Evolutionary conservation across 2,797 vertebrate species (phyloP), one percentile per base, ranked within the genome.

Genomic region (Phoeniculus purpureus): DNA sequence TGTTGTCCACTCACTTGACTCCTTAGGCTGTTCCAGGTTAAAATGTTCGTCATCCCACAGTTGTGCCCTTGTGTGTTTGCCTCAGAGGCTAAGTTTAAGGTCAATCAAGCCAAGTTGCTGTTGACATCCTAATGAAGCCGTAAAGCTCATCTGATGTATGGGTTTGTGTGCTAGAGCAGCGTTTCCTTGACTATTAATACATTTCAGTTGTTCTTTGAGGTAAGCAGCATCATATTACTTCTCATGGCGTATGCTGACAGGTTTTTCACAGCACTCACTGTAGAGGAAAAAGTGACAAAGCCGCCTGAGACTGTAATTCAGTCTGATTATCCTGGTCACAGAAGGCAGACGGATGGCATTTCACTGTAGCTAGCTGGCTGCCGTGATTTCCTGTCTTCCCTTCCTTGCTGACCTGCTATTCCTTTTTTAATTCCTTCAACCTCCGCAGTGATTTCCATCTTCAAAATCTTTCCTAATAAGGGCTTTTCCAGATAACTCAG

Each of bases 381-480:
- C 18, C 9, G 2, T 22, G 12, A 40, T 81, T 79, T 78, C 13
- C 51, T 67, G 60, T 55, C 78, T 85, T 78, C 31, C 61, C 20
- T 78, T 75, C 29, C 55, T 86, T 66, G 23, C 86, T 93, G 55
- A 61, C 52, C 59, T 77, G 62, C 48, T 72, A 19, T 34, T 81
- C 47, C 77, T 45, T 72, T 72, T 67, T 78, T 62, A 78, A 59
- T 66, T 89, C 37, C 34, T 86, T 56, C 40, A 90, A 56, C 64
- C 67, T 70, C 56, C 54, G 15, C 19, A 22, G 40, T 73, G 17
- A 68, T 76, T 54, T 78, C 23, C 16, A 43, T 21, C 23, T 70
- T 90, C 56, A 79, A 70, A 89, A 65, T 60, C n/a, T 56, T 91
- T 62, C 81, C 50, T 60, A 68, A 45, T 81, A 86, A 65, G 60